Conservation (phyloP, 2,888 invertebrate genomes). For the Cephus rjabovi region DNA sequence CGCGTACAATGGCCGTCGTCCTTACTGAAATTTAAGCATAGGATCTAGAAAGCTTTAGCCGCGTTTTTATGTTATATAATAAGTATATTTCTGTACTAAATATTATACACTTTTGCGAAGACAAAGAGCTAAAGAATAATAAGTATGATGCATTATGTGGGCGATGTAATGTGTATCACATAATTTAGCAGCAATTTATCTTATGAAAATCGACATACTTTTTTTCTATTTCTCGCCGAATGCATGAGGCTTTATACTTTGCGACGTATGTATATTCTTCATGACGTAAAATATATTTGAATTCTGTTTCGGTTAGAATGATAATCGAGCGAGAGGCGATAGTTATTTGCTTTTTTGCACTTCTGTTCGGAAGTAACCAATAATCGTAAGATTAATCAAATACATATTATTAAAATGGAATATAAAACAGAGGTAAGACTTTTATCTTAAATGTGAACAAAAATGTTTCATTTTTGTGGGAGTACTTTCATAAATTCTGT, state of each 20-base stretch:
- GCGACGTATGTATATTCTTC: neutral
- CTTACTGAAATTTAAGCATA: neutral
- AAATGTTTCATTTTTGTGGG: neutral
- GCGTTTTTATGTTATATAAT: neutral
- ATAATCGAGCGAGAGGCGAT: neutral
- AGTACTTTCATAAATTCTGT: neutral
- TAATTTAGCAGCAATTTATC: neutral
- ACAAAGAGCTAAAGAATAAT: neutral
- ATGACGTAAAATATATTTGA: neutral
- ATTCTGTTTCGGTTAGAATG: neutral
- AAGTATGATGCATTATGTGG: neutral
- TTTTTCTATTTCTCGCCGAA: neutral
- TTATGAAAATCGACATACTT: neutral
- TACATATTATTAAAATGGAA: neutral
- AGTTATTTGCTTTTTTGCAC: neutral
- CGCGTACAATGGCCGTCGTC: conserved; percentile 2
- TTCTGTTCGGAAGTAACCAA: neutral
- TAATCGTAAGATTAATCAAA: neutral
- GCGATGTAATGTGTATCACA: neutral
- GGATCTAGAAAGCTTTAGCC: neutral
- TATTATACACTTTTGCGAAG: neutral
- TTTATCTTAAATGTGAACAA: neutral
- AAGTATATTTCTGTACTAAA: neutral
- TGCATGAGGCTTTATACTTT: neutral
- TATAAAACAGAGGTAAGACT: neutral